Conservation (phyloP, 1,140 invertebrate species). For the Coenobita brevimanus region DNA sequence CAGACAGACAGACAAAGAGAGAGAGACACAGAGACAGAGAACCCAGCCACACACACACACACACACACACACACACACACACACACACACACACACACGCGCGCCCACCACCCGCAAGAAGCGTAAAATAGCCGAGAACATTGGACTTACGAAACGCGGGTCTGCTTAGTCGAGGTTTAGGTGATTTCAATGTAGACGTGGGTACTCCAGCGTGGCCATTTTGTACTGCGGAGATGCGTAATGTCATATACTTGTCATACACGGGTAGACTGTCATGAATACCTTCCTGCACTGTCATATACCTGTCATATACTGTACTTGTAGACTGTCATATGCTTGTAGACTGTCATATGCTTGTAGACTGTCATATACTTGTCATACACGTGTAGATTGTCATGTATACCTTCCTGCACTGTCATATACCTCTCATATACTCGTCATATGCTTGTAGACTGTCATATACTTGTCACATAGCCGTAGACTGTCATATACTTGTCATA, state of each 20-base stretch:
- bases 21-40: no score
- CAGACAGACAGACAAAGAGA: no score
- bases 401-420: background rate
- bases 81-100: background rate
- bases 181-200: background rate
- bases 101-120: constrained; percentile 7
- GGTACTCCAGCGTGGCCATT: constrained; percentile 36
- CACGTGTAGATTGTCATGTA: background rate
- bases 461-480: no score
- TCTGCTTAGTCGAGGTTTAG: constrained; percentile 18
- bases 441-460: background rate
- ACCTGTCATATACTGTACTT: no score
- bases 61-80: background rate
- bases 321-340: no score
- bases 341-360: no score
- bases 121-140: background rate
- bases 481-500: no score
- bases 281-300: background rate
- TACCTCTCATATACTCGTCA: no score
- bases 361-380: background rate
- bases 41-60: background rate
- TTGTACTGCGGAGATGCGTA: constrained; percentile 29
- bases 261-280: background rate
- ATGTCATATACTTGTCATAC: background rate
- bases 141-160: constrained; percentile 39